Evolutionary conservation across 2,113 vertebrate species (phyloP).

Genomic region (Sphyrna mokarran): DNA sequence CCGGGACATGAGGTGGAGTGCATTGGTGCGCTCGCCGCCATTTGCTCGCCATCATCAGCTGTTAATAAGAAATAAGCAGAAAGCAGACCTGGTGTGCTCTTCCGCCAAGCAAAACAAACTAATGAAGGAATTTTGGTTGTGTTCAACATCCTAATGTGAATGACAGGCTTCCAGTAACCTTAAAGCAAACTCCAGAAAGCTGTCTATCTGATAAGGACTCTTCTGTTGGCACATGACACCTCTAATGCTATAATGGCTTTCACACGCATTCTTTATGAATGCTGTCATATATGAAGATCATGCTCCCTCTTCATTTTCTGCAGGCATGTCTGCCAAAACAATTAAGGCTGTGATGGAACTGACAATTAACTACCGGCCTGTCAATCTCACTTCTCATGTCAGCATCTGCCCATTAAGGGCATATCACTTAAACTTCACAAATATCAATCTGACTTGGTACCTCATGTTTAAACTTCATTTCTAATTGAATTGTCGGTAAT

Average conservation of each 20-base stretch:
- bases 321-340: slow-evolving; percentile 68
- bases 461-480: slow-evolving; percentile 45
- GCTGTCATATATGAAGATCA: slow-evolving; percentile 65
- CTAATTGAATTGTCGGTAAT: slow-evolving; percentile 40
- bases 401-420: slow-evolving; percentile 65
- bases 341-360: slow-evolving; percentile 67
- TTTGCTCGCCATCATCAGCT: slow-evolving; percentile 78
- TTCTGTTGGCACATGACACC: slow-evolving; percentile 66
- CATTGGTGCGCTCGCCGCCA: slow-evolving; percentile 50
- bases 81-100: slow-evolving; percentile 45
- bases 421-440: slow-evolving; percentile 50
- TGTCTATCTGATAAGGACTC: slow-evolving; percentile 67
- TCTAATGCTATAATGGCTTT: slow-evolving; percentile 68
- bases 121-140: slow-evolving; percentile 64
- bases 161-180: slow-evolving; percentile 71
- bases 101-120: slow-evolving; percentile 58
- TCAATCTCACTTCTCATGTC: slow-evolving; percentile 63
- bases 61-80: slow-evolving; percentile 81
- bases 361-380: slow-evolving; percentile 68
- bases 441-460: slow-evolving; percentile 45
- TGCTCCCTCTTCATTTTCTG: slow-evolving; percentile 62
- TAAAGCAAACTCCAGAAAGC: slow-evolving; percentile 58
- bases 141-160: slow-evolving; percentile 65
- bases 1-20: slow-evolving; percentile 53
- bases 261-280: slow-evolving; percentile 59